Evolutionary conservation across 35 echinoderm and acorn worm genomes (phyloP), one percentile per base, ranked within the genome.

Genomic region (Heliocidaris tuberculata): DNA sequence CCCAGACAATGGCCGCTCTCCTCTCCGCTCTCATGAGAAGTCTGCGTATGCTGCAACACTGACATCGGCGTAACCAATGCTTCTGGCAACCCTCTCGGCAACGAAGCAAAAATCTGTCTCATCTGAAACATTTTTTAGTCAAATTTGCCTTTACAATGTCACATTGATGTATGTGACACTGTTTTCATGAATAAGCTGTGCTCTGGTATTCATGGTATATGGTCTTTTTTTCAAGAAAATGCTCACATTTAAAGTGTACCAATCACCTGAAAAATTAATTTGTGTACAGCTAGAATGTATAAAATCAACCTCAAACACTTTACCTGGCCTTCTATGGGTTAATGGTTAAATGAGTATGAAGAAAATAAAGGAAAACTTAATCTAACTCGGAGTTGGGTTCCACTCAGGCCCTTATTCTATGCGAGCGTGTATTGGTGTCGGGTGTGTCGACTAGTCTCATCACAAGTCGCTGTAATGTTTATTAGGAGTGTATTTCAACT

Each of bases 21-120:
- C 91, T 99, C 8, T 99, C 98, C 59, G 97, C 98, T 16, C 89
- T 99, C 50, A 97, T 99, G 98, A 95, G 98, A 50, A 96, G 97
- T 24, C 86, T 99, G 30, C 88, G 97, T 21, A 99, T 99, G 91
- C 92, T 99, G 71, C 98, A 99, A 47, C 95, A 97, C 85, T 97
- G 88, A 96, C 87, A 48, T 21, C 17, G 27, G 24, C 65, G 27
- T 24, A 78, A 78, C 65, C 21, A 24, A 78, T 29, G 24, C 27
- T 19, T 21, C 27, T n/a, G 4, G 65, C 21, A 78, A 78, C 27
- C 65, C 17, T n/a, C 27, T 21, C 24, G 16, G 17, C 61, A 71
- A 6, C 61, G 24, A 24, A 27, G 17, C 13, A 16, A 2, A 24
- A 71, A 24, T 71, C 16, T 71, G 17, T 21, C 19, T 42, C 24